Evolutionary conservation across 2,888 invertebrate genomes (phyloP).

Genomic region (Drosophila subquinaria): DNA sequence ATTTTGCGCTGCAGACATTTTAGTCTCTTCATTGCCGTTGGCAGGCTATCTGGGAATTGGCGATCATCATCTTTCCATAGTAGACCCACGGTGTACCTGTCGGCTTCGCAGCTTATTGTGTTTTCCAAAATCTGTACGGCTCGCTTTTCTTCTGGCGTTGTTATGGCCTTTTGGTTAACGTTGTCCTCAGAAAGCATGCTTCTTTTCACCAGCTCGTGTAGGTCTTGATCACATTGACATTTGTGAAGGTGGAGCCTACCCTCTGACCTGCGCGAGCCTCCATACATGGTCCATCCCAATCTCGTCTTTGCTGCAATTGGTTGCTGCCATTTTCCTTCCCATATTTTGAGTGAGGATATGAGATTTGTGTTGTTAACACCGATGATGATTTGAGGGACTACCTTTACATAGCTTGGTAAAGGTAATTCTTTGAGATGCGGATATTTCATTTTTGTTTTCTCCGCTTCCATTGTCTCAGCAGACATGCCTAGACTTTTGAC

Average conservation of each 20-base stretch:
- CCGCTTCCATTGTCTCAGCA: not conserved
- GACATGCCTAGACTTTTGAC: not conserved
- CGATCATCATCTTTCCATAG: no score
- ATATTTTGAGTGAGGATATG: not conserved
- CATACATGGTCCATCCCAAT: slow-evolving; percentile 9
- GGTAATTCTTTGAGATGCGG: slow-evolving; percentile 4
- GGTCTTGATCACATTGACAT: slow-evolving; percentile 5
- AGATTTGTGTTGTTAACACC: slow-evolving; percentile 6
- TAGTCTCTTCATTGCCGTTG: not conserved
- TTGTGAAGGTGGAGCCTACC: not conserved
- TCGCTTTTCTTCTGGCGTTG: not conserved
- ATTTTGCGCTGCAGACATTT: not conserved
- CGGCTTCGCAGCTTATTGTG: no score
- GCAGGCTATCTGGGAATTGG: no score
- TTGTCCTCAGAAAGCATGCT: not conserved
- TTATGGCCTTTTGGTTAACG: not conserved
- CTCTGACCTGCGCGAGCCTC: not conserved
- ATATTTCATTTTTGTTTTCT: not conserved
- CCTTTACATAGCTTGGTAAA: not conserved
- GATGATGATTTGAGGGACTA: slow-evolving; percentile 7
- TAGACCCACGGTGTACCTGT: no score
- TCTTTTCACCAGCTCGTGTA: not conserved
- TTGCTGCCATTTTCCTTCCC: slow-evolving; percentile 8
- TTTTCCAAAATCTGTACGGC: slow-evolving; percentile 5
- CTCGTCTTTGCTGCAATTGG: slow-evolving; percentile 10